Base-by-base conservation (phyloP, 1,140 invertebrate species). In the Leptinotarsa defecta region DNA sequence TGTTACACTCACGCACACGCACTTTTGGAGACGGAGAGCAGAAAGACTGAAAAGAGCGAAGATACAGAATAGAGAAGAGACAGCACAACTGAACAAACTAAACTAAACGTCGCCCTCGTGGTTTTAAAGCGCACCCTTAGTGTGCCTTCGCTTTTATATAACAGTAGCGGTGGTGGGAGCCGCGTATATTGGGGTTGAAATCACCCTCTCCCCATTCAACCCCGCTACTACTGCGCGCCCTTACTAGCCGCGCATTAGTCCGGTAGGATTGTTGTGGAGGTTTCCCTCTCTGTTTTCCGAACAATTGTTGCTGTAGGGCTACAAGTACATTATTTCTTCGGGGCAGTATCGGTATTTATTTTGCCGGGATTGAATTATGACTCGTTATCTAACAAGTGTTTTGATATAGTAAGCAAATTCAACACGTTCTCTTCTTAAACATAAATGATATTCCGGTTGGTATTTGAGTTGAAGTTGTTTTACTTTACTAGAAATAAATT, bases 41-140 rank as follows among this genome's bases (percentile, higher is more conserved):
- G 34, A 8, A 43, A 43, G 61, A 49, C 57, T 19, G 70, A 57
- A 68, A 67, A 80, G 75, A 81, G 79, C 76, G 78, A 77, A 76
- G 77, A 75, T 77, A 79, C 76, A 78, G 76, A 78, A 77, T 72
- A 73, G 71, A 73, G 71, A 64, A 73, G 49, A 74, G 77, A 85
- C 85, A 87, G 86, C 87, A 86, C 86, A 87, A 84, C 79, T 74
- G 78, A 83, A 87, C 86, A 79, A 83, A 83, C 81, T 81, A 84
- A 83, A 84, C 83, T 86, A 86, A 86, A 81, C 85, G 88, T 86
- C 86, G 86, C 87, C 77, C 86, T 83, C 86, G 87, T 87, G 86
- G 83, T 86, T 87, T 87, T 88, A 86, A 85, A 81, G 82, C 82
- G 77, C 80, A 80, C 77, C 78, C 68, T 78, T 77, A 80, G 81